Conservation (phyloP, 2,888 invertebrate species). For the Escarpia spicata region DNA sequence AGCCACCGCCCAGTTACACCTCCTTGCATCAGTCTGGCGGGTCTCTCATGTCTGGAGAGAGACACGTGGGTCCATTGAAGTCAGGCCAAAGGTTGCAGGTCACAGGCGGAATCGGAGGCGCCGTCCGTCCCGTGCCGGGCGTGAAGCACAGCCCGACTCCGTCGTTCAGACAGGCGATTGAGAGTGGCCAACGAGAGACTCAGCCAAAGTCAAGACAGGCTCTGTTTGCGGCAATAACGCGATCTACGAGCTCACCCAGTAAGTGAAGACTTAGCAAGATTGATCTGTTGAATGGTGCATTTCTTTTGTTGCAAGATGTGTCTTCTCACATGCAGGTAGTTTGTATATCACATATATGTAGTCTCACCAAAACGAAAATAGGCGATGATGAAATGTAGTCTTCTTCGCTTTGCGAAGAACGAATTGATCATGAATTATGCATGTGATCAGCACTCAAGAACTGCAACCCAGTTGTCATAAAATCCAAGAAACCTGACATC, state of each 20-base stretch:
- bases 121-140: not conserved
- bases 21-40: not conserved
- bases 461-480: not conserved
- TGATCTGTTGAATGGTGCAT: not conserved
- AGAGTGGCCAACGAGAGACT: not conserved
- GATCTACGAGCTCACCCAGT: conserved; percentile 20
- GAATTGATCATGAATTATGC: not conserved
- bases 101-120: not conserved
- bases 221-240: not conserved
- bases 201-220: not conserved
- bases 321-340: not conserved
- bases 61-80: not conserved
- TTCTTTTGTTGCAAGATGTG: not conserved
- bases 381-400: too few relatives aligned
- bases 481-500: not conserved
- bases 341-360: not conserved
- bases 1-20: conserved; percentile 38
- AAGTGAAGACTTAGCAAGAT: not conserved
- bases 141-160: not conserved
- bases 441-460: not conserved
- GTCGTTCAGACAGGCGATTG: not conserved
- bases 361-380: too few relatives aligned
- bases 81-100: not conserved
- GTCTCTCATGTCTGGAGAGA: not conserved
- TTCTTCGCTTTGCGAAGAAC: too few relatives aligned